Evolutionary conservation across 2,888 invertebrate species (phyloP), one percentile per base, ranked within the genome.

Genomic region (Rhorus exstirpatorius): DNA sequence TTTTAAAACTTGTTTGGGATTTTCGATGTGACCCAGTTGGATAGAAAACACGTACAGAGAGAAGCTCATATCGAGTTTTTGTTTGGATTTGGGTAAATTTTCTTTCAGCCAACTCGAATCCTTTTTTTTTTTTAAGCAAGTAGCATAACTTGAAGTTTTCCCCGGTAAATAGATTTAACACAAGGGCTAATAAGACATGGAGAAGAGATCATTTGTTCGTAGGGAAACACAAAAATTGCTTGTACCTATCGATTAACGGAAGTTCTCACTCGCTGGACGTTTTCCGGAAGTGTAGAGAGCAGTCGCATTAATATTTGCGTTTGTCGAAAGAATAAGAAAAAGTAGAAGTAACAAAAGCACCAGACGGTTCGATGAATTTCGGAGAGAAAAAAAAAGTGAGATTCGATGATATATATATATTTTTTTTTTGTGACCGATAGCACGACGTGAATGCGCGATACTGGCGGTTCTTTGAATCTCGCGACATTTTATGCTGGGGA

Each of bases 401-500:
- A 31, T 41, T 7, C 19, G 19, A 46, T 31, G 60, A 61, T 63
- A 24, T n/a, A n/a, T n/a, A n/a, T n/a, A n/a, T n/a, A n/a, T n/a
- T 19, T 24, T 24, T 12, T 12, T 35, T 31, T 24, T 53, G 44
- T 65, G 31, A 65, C 75, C 74, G 75, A 65, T 75, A 65, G 38
- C 19, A 38, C 46, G 53, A 58, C 44, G 71, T 58, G 78, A 74
- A 49, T 58, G 55, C 35, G 74, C 81, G 81, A 78, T 78, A 81
- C 81, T 81, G 81, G 51, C 51, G 35, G 65, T 46, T 63, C 46
- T 78, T 67, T 21, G 55, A 78, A 78, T 77, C 61, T 46, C 12
- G 78, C 68, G 61, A 58, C 81, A 78, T 78, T 81, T 81, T 81
- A 81, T 81, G 78, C 74, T 72, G 70, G 31, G 41, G 55, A 49